phyloP scores from a whole-genome alignment of 2,113 vertebrate genomes.

The Bos javanicus region DNA sequence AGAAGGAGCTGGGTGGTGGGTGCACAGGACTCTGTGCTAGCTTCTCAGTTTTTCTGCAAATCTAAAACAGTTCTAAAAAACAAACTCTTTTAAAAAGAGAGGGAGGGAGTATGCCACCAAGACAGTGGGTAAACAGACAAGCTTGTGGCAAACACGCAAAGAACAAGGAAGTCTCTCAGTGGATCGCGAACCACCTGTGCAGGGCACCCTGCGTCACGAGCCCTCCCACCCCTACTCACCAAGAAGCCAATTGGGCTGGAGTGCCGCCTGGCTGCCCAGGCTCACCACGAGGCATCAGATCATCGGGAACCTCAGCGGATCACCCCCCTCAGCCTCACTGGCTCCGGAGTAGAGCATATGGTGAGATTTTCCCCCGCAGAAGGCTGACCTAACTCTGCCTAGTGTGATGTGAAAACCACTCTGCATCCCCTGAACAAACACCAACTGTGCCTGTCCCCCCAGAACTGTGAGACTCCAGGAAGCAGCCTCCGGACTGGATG shows the following conservation, averaged over 20 bases:
- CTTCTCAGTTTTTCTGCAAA: background rate
- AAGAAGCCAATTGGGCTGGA: accelerated
- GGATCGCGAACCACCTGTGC: accelerated
- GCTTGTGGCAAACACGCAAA: accelerated
- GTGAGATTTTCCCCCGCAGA: background rate
- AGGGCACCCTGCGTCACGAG: accelerated
- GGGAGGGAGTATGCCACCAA: accelerated
- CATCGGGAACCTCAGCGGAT: accelerated
- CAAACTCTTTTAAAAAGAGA: background rate
- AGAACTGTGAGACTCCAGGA: background rate
- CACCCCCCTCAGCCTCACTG: background rate
- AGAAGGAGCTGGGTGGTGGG: background rate
- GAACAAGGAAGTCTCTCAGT: too few species aligned
- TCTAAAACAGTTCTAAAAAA: background rate
- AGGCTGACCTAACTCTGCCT: background rate
- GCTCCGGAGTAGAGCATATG: background rate
- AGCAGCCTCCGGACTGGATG: background rate
- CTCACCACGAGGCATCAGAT: background rate
- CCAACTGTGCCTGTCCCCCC: background rate
- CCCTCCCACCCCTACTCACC: background rate
- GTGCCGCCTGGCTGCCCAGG: background rate
- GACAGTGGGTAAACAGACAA: background rate
- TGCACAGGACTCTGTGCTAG: background rate
- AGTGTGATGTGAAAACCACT: background rate
- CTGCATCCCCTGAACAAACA: background rate